These are phyloP conservation scores for Julus scanicus DNA, from an alignment of 2,888 invertebrate species.

Conservation along the genomic window DNA sequence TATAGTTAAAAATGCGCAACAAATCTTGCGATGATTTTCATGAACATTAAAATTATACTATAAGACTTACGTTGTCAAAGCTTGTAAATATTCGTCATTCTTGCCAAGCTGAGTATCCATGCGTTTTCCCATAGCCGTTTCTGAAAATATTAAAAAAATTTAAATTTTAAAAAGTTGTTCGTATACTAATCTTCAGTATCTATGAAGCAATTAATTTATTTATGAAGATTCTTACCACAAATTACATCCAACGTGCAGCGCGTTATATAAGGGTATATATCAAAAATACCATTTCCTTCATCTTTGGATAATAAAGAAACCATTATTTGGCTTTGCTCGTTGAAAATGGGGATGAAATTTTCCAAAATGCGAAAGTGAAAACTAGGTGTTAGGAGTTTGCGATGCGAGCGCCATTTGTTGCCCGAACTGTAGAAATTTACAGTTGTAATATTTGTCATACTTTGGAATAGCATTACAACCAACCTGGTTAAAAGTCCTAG, in stretches of 20 bases:
- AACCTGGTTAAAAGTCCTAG: conserved; percentile 57
- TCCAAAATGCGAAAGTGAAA: conserved; percentile 69
- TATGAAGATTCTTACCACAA: conserved; percentile 66
- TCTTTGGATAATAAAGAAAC: conserved; percentile 63
- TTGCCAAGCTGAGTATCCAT: conserved; percentile 64
- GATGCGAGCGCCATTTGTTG: conserved; percentile 67
- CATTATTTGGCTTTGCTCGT: conserved; percentile 67
- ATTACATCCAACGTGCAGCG: conserved; percentile 70
- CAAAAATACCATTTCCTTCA: conserved; percentile 62
- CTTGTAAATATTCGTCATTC: conserved; percentile 76
- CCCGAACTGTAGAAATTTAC: conserved; percentile 65
- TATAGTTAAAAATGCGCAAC: no score
- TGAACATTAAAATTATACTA: no score
- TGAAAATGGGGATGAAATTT: conserved; percentile 68
- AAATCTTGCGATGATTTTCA: no score
- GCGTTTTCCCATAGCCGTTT: conserved; percentile 68
- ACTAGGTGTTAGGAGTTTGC: conserved; percentile 69
- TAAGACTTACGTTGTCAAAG: conserved; percentile 77
- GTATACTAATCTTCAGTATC: background rate
- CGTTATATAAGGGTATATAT: conserved; percentile 68
- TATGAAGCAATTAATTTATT: no score
- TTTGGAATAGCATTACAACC: no score
- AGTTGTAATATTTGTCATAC: no score
- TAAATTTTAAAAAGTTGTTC: no score
- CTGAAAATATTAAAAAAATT: conserved; percentile 60